Conservation (phyloP, 2,113 vertebrate species). For the Rhea americana region DNA sequence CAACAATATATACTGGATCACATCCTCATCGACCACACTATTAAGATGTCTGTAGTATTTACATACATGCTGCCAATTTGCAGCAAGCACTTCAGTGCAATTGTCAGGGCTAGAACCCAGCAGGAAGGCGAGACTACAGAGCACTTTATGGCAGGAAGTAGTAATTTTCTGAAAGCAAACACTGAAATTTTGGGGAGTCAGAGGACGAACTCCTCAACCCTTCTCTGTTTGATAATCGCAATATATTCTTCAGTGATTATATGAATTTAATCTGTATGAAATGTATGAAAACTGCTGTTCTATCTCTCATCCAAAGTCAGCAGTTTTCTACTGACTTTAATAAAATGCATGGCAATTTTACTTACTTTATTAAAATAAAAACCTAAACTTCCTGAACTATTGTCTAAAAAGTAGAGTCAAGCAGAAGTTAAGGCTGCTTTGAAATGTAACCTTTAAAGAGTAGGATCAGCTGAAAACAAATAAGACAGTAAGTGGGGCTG, state of each 20-base stretch:
- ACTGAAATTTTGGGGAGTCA: not conserved
- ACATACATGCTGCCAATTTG: not conserved
- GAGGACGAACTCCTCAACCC: not conserved
- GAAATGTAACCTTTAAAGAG: not conserved
- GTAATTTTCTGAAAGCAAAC: not conserved
- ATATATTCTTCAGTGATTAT: not conserved
- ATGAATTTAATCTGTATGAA: too few relatives aligned
- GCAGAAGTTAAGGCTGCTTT: not conserved
- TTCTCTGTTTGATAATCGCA: not conserved
- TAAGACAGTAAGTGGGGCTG: rapidly evolving
- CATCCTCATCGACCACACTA: rapidly evolving
- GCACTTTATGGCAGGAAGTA: not conserved
- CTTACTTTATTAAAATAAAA: not conserved
- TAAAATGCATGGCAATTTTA: not conserved
- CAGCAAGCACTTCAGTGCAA: rapidly evolving
- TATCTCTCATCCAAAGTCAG: not conserved
- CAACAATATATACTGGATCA: rapidly evolving
- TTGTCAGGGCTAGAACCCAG: not conserved
- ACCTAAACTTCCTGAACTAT: not conserved
- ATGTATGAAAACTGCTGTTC: not conserved
- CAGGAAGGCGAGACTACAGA: rapidly evolving
- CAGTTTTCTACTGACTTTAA: not conserved
- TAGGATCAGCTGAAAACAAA: not conserved
- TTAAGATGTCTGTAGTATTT: rapidly evolving
- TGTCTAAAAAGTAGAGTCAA: not conserved